Evolutionary conservation across 2,113 vertebrate species (phyloP).

Genomic region (Neodontobutis hainanensis): DNA sequence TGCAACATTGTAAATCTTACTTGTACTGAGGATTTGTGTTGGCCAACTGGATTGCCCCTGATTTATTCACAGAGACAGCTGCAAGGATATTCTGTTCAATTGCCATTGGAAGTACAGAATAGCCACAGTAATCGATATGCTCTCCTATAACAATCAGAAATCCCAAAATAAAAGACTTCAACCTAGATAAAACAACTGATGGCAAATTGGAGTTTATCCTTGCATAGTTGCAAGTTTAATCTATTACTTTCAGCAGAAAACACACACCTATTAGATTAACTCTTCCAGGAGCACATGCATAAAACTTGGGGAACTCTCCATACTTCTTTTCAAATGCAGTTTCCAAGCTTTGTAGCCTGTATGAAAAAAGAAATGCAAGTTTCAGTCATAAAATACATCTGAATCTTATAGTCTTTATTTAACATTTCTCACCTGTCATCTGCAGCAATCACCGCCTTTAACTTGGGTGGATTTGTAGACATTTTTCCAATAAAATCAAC

Average conservation of each 20-base stretch:
- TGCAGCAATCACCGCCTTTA: slow-evolving; percentile 42
- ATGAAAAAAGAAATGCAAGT: slow-evolving; percentile 1
- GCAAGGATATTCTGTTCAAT: slow-evolving; percentile 93
- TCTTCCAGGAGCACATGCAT: slow-evolving; percentile 91
- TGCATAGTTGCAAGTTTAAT: no score
- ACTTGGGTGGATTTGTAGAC: slow-evolving; percentile 66
- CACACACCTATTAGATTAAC: slow-evolving; percentile 94
- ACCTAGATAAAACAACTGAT: neutral
- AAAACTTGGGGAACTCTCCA: slow-evolving; percentile 88
- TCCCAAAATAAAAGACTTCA: neutral
- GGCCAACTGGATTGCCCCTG: slow-evolving; percentile 81
- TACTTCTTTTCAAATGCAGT: slow-evolving; percentile 86
- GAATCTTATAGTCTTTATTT: neutral
- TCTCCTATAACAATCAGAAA: slow-evolving; percentile 80
- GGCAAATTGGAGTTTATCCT: no score
- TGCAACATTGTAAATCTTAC: slow-evolving; percentile 75
- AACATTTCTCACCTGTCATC: slow-evolving; percentile 72
- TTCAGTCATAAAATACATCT: neutral
- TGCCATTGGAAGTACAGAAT: slow-evolving; percentile 97
- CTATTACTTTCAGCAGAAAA: neutral
- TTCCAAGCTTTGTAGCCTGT: slow-evolving; percentile 89
- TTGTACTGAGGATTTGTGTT: slow-evolving; percentile 86
- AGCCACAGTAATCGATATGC: slow-evolving; percentile 98
- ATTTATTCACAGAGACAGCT: slow-evolving; percentile 85
- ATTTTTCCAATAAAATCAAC: slow-evolving; percentile 41